Evolutionary conservation across 2,113 vertebrate genomes (phyloP).

Genomic region (Danio rerio): GRCz12tu NC_133193.1:50320501-50321000

Average conservation of each 20-base stretch:
- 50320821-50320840: constrained; percentile 59
- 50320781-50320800: constrained; percentile 44
- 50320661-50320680: constrained; percentile 12
- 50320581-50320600: constrained; percentile 10
- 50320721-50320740: constrained; percentile 57
- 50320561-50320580: constrained; percentile 45
- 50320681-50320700: background rate
- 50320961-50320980: constrained; percentile 30
- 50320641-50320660: constrained; percentile 16
- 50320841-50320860: constrained; percentile 69
- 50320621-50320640: constrained; percentile 25
- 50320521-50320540: constrained; percentile 50
- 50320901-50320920: constrained; percentile 64
- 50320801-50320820: constrained; percentile 60
- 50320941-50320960: constrained; percentile 57
- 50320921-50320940: constrained; percentile 63
- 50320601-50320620: constrained; percentile 37
- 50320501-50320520: constrained; percentile 51
- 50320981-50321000: constrained; percentile 21
- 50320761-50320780: constrained; percentile 65
- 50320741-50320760: constrained; percentile 69
- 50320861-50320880: constrained; percentile 43
- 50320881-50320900: constrained; percentile 44
- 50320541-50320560: constrained; percentile 24
- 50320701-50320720: constrained; percentile 43